These are phyloP conservation scores for Chiloscyllium plagiosum DNA, from an alignment of 2,113 vertebrate species.

Conservation along the genomic window DNA sequence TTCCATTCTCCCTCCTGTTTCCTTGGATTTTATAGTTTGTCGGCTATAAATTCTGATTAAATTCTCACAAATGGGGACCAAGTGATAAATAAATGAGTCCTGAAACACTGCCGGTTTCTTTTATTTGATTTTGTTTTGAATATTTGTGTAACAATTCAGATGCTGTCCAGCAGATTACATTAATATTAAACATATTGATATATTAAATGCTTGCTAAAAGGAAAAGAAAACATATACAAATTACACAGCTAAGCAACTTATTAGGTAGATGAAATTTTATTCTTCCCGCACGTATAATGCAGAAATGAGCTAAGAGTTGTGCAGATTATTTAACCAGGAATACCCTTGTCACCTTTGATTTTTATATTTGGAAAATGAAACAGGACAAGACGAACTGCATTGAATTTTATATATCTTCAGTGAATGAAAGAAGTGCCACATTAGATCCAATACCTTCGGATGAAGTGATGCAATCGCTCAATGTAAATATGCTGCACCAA, in stretches of 20 bases:
- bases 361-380: constrained; percentile 6
- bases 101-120: neutral
- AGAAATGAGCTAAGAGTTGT: neutral
- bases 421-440: constrained; percentile 63
- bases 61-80: neutral
- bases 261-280: neutral
- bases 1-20: neutral
- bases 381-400: constrained; percentile 83
- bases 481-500: constrained; percentile 73
- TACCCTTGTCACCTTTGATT: neutral
- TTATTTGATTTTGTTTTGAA: neutral
- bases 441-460: constrained; percentile 69
- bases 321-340: neutral
- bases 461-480: constrained; percentile 83
- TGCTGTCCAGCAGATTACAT: neutral
- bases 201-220: neutral
- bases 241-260: neutral
- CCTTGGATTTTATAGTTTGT: neutral
- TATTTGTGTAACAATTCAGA: neutral
- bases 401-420: constrained; percentile 80
- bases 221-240: neutral
- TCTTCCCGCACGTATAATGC: neutral
- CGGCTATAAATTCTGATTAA: neutral
- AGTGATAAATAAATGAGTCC: neutral
- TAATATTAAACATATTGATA: neutral